Percentiles rank a stretch among this genome's conserved stretches.
phyloP scores from a whole-genome alignment of 1,140 invertebrate genomes.

The Lordiphosa collinella region DNA sequence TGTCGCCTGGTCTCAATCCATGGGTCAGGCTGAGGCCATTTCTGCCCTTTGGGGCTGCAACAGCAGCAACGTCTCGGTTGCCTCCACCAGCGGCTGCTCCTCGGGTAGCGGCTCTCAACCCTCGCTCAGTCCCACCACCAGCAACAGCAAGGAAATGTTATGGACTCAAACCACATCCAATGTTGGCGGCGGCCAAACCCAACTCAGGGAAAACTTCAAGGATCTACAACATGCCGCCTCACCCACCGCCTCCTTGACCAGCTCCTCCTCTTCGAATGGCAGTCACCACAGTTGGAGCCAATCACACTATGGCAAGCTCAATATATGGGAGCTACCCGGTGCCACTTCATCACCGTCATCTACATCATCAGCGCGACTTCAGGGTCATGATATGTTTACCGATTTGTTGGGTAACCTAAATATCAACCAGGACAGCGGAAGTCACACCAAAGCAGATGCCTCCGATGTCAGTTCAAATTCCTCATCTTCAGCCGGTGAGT shows the following conservation, averaged over 20 bases:
- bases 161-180: constrained; percentile 69
- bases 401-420: constrained; percentile 71
- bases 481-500: constrained; percentile 51
- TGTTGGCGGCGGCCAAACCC: constrained; percentile 11
- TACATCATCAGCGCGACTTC: constrained; percentile 5
- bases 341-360: constrained; percentile 13
- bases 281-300: constrained; percentile 11
- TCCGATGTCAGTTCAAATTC: constrained; percentile 70
- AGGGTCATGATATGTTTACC: constrained; percentile 63
- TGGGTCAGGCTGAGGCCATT: constrained; percentile 60
- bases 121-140: constrained; percentile 71
- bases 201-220: constrained; percentile 46
- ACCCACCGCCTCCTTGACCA: constrained; percentile 40
- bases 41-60: constrained; percentile 72
- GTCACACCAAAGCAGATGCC: constrained; percentile 23
- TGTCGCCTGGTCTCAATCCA: constrained; percentile 27
- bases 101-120: constrained; percentile 71
- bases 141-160: constrained; percentile 74
- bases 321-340: constrained; percentile 71
- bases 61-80: constrained; percentile 41
- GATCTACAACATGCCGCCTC: constrained; percentile 54
- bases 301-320: constrained; percentile 59
- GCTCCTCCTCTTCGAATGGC: constrained; percentile 28
- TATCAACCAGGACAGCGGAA: constrained; percentile 42
- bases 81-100: constrained; percentile 64